A percentile compares a stretch with the other conserved stretches of the same genome.
Evolutionary conservation across 2,888 invertebrate genomes (phyloP).

Genomic region (Cybosia mesomella): DNA sequence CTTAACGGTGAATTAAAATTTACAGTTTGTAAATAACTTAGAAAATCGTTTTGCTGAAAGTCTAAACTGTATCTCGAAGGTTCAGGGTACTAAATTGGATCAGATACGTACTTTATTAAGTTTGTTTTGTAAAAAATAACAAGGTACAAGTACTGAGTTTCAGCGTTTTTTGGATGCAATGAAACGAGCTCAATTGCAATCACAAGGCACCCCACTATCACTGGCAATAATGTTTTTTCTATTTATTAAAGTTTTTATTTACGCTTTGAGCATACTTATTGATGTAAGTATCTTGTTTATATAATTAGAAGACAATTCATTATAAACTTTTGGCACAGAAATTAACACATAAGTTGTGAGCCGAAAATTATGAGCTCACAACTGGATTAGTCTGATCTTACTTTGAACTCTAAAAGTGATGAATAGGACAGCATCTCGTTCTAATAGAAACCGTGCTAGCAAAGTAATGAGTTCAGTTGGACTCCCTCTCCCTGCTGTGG

Average conservation of each 20-base stretch:
- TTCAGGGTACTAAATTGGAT: neutral
- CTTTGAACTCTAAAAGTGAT: too few relatives aligned
- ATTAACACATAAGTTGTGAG: neutral
- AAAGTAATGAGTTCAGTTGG: too few relatives aligned
- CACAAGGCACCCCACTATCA: neutral
- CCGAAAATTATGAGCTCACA: too few relatives aligned
- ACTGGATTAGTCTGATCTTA: too few relatives aligned
- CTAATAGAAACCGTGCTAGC: too few relatives aligned
- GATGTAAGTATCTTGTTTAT: neutral
- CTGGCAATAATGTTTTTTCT: neutral
- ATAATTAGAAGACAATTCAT: neutral
- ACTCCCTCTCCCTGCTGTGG: too few relatives aligned
- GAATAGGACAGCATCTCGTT: too few relatives aligned
- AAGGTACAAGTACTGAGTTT: slow-evolving; percentile 1
- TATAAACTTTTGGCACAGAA: neutral
- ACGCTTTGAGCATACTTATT: neutral
- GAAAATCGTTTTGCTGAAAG: neutral
- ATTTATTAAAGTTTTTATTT: neutral
- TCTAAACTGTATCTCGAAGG: neutral
- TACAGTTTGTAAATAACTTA: neutral
- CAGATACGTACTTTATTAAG: neutral
- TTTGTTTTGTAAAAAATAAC: neutral
- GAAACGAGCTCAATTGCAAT: slow-evolving; percentile 8
- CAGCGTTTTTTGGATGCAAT: neutral
- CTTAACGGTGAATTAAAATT: neutral